Evolutionary conservation across 2,113 vertebrate genomes (phyloP), one percentile per base, ranked within the genome.

Genomic region (Telmatochromis brachygnathus): DNA sequence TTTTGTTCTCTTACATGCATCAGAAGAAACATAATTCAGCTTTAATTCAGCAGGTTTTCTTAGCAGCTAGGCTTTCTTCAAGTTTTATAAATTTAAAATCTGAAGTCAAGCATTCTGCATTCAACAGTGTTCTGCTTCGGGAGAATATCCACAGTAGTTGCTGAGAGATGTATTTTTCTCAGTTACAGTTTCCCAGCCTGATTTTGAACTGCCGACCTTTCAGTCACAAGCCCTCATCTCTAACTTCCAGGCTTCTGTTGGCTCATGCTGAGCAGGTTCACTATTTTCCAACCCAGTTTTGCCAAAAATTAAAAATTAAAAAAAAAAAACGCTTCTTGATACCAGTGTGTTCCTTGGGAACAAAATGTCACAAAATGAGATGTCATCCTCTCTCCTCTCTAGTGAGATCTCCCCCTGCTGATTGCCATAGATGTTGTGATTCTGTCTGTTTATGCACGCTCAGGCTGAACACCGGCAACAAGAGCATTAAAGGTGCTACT

Each of bases 181-280:
- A 53, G 39, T 56, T 21, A 33, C 62, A 79, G 39, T 90, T 88
- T 89, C 68, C 70, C 79, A 85, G 60, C 6, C 82, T 17, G 15
- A 87, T 73, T 84, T 68, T 88, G 26, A 90, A 82, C 81, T 9
- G 30, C 8, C 4, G 21, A 83, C 68, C 62, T 73, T 2, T 82
- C 49, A 70, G 62, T 89, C 80, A 91, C 85, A 62, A 82, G 79
- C 53, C 26, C 4, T 7, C 49, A 21, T 65, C 84, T 68, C 70
- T 81, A 80, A 89, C 87, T 85, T 81, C 45, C 55, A 80, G 51
- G 55, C 70, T 56, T 84, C 58, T 88, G 65, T 62, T 39, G 17
- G 28, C 39, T 88, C 86, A 54, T n/a, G 75, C 86, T 82, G 84
- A 82, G 86, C 60, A 79, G 62, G 84, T 88, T 93, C 88, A 84